These are phyloP conservation scores for Polymixis lichenea DNA, from an alignment of 2,888 invertebrate species.

Conservation along the genomic window DNA sequence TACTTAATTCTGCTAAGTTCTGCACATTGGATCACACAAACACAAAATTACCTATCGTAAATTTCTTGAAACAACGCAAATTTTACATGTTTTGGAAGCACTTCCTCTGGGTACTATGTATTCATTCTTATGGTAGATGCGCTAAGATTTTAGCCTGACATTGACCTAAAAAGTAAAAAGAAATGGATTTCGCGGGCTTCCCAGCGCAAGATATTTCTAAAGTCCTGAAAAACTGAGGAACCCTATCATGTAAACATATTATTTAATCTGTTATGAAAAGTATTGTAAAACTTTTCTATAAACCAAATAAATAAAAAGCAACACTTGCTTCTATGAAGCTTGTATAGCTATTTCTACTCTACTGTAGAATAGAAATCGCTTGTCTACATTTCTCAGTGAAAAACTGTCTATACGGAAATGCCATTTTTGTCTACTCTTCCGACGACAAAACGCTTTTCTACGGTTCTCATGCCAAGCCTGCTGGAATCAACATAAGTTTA, in stretches of 20 bases:
- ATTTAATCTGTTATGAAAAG: not conserved
- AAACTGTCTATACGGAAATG: too few species aligned
- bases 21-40: not conserved
- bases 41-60: not conserved
- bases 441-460: too few species aligned
- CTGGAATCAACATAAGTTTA: not conserved
- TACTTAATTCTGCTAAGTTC: not conserved
- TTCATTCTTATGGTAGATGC: not conserved
- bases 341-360: too few species aligned
- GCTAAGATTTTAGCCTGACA: too few species aligned
- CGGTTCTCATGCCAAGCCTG: too few species aligned
- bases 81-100: not conserved
- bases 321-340: too few species aligned
- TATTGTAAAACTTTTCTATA: not conserved
- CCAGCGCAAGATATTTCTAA: not conserved
- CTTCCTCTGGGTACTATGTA: not conserved
- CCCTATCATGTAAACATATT: not conserved
- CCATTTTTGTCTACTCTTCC: too few species aligned
- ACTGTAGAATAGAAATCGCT: too few species aligned
- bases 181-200: too few species aligned
- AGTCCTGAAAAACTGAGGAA: not conserved
- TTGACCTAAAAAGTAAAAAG: too few species aligned
- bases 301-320: not conserved
- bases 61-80: not conserved
- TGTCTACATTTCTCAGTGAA: too few species aligned